Base-by-base conservation (phyloP, 2,888 invertebrate species). In the Xanthia togata region DNA sequence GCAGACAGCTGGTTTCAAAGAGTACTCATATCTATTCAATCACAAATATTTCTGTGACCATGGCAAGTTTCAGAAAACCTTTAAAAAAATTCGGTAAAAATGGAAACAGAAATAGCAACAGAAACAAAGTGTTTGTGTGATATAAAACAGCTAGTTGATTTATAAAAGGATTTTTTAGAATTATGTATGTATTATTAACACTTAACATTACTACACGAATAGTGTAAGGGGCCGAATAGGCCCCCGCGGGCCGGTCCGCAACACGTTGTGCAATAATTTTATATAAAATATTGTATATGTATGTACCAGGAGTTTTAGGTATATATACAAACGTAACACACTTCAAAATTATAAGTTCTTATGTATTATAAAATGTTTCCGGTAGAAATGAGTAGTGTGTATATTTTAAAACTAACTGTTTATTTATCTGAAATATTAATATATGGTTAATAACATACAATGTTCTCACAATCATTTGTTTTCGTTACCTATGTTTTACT, bases 391-490 rank as follows among this genome's bases (percentile, higher is more conserved):
- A 78, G 77, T 87, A 88, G 86, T 86, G 87, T 88, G 89, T 91
- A 91, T 93, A 93, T 92, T 92, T 90, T 91, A 93, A 88, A 88
- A 83, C 93, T 91, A 90, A 92, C 89, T 93, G 94, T 94, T 94
- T 94, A 94, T 95, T 94, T 95, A 94, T 93, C 91, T 90, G 91
- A 94, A 94, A 94, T 93, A 92, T 93, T 94, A 95, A 94, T 95
- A 94, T 94, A 95, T 94, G 90, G 93, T 90, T 91, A 92, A 93
- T 92, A 93, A 93, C 91, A 92, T 91, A 86, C 90, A 91, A 92
- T 91, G 92, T 94, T 94, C 92, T 93, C 91, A 90, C 89, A 90
- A 86, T 81, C 70, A 81, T 83, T 79, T 73, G 72, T 88, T 86
- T 89, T 81, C 53, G 47, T 88, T 85, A 89, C 82, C 82, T 86